Conservation (phyloP, 2,113 vertebrate species). For the Heterotilapia buettikoferi region DNA sequence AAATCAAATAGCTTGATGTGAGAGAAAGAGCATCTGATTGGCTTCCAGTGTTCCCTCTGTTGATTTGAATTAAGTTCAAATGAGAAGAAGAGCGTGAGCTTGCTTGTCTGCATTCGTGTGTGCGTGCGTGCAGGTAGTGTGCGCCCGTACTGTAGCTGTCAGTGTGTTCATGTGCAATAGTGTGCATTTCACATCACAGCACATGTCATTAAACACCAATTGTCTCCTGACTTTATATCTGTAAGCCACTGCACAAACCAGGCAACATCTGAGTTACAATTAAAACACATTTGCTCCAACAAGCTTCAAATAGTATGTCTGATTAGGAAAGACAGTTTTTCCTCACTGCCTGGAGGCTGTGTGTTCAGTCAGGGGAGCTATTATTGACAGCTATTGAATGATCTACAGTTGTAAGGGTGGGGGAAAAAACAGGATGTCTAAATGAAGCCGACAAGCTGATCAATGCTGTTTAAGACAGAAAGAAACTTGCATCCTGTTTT, state of each 20-base stretch:
- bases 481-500: conserved; percentile 32
- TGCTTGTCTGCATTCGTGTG: not conserved
- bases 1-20: conserved; percentile 42
- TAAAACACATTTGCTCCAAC: conserved; percentile 38
- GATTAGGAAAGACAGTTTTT: conserved; percentile 41
- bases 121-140: not conserved
- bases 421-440: conserved; percentile 60
- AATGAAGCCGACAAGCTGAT: conserved; percentile 61
- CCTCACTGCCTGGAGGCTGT: conserved; percentile 36
- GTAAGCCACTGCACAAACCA: conserved; percentile 7
- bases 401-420: conserved; percentile 56
- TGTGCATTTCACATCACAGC: conserved; percentile 1
- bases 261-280: conserved; percentile 40
- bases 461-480: conserved; percentile 50
- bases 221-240: not conserved
- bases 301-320: conserved; percentile 41
- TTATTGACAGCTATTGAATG: conserved; percentile 66
- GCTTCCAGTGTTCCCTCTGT: conserved; percentile 43
- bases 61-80: conserved; percentile 57
- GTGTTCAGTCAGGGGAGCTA: conserved; percentile 52
- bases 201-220: not conserved
- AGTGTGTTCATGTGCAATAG: not conserved
- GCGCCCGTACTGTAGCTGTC: not conserved
- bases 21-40: conserved; percentile 55
- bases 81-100: conserved; percentile 18